Conservation (phyloP, 2,888 invertebrate species). For the Eledone cirrhosa region DNA sequence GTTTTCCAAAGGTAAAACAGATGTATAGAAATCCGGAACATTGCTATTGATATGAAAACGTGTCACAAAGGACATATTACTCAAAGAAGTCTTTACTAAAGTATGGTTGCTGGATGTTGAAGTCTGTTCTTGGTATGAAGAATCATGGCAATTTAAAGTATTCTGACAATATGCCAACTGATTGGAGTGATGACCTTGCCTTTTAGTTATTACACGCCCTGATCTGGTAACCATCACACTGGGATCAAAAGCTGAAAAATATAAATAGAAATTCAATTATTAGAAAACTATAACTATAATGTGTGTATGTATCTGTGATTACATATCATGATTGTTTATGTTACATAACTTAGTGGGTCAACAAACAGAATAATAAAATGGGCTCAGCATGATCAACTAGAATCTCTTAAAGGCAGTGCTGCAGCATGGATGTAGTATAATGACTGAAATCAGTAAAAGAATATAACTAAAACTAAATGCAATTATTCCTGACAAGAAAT, state of each 20-base stretch:
- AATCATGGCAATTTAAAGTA: background rate
- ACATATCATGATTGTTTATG: too few species aligned
- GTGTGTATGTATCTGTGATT: too few species aligned
- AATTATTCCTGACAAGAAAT: too few species aligned
- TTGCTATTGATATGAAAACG: constrained; percentile 47
- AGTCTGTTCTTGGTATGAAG: constrained; percentile 24
- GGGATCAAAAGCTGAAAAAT: constrained; percentile 46
- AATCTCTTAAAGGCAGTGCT: too few species aligned
- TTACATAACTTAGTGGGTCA: too few species aligned
- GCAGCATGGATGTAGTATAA: too few species aligned
- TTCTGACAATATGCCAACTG: constrained; percentile 5
- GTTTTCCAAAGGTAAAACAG: constrained; percentile 41
- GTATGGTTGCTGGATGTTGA: constrained; percentile 14
- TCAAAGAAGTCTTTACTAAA: constrained; percentile 29
- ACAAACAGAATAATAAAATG: too few species aligned
- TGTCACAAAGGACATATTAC: constrained; percentile 53
- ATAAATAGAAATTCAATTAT: background rate
- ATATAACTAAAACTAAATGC: too few species aligned
- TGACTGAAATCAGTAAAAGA: too few species aligned
- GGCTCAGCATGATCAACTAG: too few species aligned
- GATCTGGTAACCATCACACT: constrained; percentile 59
- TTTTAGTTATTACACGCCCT: constrained; percentile 51
- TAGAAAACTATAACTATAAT: too few species aligned
- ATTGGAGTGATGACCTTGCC: background rate
- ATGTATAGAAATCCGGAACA: constrained; percentile 44